Evolutionary conservation across 1,140 invertebrate species (phyloP), one percentile per base, ranked within the genome.

Genomic region (Drosophila bocki): DNA sequence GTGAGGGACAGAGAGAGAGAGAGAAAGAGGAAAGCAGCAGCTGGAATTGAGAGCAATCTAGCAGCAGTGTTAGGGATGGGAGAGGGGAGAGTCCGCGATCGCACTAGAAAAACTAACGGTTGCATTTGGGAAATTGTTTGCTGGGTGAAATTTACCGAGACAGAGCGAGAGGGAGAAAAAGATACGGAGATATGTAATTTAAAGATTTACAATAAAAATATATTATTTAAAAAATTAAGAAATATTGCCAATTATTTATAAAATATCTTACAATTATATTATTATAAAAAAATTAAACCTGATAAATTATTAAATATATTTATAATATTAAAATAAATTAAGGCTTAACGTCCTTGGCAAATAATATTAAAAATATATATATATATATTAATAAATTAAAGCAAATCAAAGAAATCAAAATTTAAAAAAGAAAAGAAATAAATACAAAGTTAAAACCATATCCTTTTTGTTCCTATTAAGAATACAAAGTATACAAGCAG

Each of bases 61-160:
- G 22, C 22, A 54, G 33, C 29, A 39, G 19, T 22, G 60, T 15
- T 32, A 41, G 9, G 32, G 50, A 22, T 4, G 41, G 32, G n/a
- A 29, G 17, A 39, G 33, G 8, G 29, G 35, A n/a, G 41, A 41
- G 32, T 4, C 29, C 15, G 22, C 48, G 61, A 76, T 62, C 50
- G 67, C 39, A 13, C 11, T n/a, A 50, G n/a, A 47, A 61, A 44
- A 60, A 60, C 19, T 37, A 42, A 72, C 48, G 39, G 42, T 47
- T 32, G 33, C 22, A 32, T 7, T 60, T 33, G 54, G 19, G 6
- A 17, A 67, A 62, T 45, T 37, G n/a, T 62, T 63, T 13, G 9
- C 41, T 45, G 29, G 41, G 58, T 35, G 41, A 47, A 65, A 63
- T 62, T 12, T n/a, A 47, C 17, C 58, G 29, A 69, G 19, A 32